phyloP scores from a whole-genome alignment of 2,888 invertebrate genomes.

The Habroteleia sp. region DNA sequence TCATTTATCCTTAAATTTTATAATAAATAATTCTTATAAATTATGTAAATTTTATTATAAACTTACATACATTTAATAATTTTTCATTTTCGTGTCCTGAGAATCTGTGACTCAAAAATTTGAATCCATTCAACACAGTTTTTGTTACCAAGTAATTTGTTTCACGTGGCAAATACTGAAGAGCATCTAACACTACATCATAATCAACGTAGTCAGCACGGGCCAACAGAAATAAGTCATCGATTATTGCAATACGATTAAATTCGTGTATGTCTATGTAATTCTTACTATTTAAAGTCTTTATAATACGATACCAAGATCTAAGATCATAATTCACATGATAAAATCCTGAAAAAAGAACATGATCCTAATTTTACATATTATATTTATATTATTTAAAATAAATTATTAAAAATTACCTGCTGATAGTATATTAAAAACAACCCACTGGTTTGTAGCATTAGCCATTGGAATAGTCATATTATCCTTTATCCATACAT shows the following conservation, averaged over 20 bases:
- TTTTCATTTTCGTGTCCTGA: constrained; percentile 63
- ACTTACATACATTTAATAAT: constrained; percentile 64
- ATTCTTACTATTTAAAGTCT: constrained; percentile 80
- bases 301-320: constrained; percentile 83
- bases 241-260: constrained; percentile 87
- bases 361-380: background rate
- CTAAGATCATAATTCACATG: constrained; percentile 84
- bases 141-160: constrained; percentile 87
- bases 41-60: no score
- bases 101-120: constrained; percentile 74
- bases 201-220: constrained; percentile 83
- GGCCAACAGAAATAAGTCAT: constrained; percentile 85
- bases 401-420: constrained; percentile 21
- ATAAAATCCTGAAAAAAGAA: constrained; percentile 82
- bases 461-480: constrained; percentile 78
- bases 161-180: constrained; percentile 84
- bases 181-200: constrained; percentile 83
- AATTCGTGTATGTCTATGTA: constrained; percentile 83
- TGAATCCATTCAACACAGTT: constrained; percentile 83
- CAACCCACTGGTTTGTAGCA: constrained; percentile 73
- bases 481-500: constrained; percentile 45
- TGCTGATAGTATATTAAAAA: constrained; percentile 70
- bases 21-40: no score
- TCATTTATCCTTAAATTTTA: no score
- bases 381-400: background rate